Conservation (phyloP, 2,888 invertebrate species). For the Lasioglossum villosulum region DNA sequence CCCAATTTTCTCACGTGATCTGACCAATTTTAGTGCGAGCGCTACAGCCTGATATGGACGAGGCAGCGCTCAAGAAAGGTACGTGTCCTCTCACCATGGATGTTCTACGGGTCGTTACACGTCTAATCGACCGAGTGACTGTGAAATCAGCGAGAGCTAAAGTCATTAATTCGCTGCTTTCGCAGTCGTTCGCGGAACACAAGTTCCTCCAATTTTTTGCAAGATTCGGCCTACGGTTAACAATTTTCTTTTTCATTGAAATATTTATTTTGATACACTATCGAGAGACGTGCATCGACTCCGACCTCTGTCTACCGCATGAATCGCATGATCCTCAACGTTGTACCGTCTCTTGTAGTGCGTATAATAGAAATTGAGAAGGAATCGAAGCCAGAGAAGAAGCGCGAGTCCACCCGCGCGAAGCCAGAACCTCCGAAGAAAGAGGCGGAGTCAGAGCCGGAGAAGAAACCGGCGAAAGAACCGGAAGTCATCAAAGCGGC, state of each 20-base stretch:
- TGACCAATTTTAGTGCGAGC: slow-evolving; percentile 80
- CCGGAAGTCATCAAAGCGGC: slow-evolving; percentile 54
- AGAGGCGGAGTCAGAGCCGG: slow-evolving; percentile 36
- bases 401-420: not conserved
- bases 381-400: slow-evolving; percentile 44
- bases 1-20: slow-evolving; percentile 37
- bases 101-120: not conserved
- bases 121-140: not conserved
- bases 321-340: not conserved
- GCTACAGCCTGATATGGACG: slow-evolving; percentile 70
- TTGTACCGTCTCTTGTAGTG: slow-evolving; percentile 44
- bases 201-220: no score
- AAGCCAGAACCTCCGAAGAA: slow-evolving; percentile 24
- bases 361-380: slow-evolving; percentile 56
- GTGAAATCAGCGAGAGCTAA: not conserved
- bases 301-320: not conserved
- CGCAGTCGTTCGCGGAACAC: not conserved
- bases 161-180: not conserved
- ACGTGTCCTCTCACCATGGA: slow-evolving; percentile 44
- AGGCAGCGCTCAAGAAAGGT: slow-evolving; percentile 65
- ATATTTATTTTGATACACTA: no score
- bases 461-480: slow-evolving; percentile 31
- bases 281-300: not conserved
- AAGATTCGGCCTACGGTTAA: no score
- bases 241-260: no score